A percentile compares a stretch with the other conserved stretches of the same genome.
Conservation (phyloP, 1,140 invertebrate genomes). For the Drosophila neocordata region DNA sequence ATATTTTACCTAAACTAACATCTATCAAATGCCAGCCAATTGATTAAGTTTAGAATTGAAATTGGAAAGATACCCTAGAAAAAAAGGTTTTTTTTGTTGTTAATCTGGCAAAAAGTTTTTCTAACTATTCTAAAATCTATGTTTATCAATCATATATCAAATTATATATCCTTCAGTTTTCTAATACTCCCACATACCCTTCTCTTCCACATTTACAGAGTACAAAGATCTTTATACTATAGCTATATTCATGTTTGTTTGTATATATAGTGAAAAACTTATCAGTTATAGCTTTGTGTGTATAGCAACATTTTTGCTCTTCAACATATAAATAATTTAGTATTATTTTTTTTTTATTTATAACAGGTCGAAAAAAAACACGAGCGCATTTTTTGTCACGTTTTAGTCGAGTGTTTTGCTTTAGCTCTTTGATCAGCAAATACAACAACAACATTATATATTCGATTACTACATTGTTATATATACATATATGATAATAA, state of each 20-base stretch:
- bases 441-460: conserved; percentile 15
- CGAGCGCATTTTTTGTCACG: conserved; percentile 50
- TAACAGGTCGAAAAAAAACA: conserved; percentile 16
- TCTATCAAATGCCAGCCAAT: neutral
- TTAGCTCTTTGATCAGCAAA: neutral
- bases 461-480: neutral
- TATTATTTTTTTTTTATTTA: conserved; percentile 29
- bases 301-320: neutral
- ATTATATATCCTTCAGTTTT: neutral
- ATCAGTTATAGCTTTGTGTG: conserved; percentile 26
- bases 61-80: neutral
- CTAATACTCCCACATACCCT: neutral
- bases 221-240: neutral
- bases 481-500: neutral
- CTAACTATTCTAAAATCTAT: no score
- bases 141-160: no score
- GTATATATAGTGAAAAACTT: conserved; percentile 17
- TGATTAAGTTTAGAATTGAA: neutral
- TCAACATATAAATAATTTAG: conserved; percentile 22
- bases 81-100: no score
- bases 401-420: conserved; percentile 55
- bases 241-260: neutral
- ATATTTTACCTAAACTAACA: conserved; percentile 29
- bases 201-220: neutral
- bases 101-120: no score